A percentile compares a stretch with the other conserved stretches of the same genome.
These are phyloP conservation scores for Pristionchus mayeri DNA, from an alignment of 2,888 invertebrate species.

Conservation along the genomic window DNA sequence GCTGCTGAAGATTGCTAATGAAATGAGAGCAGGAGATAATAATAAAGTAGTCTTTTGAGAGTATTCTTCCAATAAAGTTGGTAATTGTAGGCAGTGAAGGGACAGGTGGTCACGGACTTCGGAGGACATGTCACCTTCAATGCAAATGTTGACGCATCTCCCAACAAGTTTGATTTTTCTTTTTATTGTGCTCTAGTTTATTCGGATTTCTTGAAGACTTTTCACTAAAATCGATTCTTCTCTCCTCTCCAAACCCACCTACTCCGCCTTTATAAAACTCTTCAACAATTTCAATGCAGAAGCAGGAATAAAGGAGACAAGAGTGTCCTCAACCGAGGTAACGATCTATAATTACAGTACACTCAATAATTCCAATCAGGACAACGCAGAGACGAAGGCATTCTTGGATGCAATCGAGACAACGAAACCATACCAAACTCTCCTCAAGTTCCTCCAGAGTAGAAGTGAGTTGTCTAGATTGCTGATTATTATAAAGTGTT, in stretches of 20 bases:
- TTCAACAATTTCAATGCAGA: conserved; percentile 89
- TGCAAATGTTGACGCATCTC: conserved; percentile 9
- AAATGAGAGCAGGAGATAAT: conserved; percentile 54
- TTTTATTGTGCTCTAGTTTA: no score
- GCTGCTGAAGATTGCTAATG: conserved; percentile 50
- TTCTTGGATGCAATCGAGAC: conserved; percentile 86
- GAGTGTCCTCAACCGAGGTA: conserved; percentile 47
- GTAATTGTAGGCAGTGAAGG: not conserved
- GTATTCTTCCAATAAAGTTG: not conserved
- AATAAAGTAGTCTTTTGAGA: conserved; percentile 54
- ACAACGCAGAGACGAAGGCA: conserved; percentile 85
- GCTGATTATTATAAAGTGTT: not conserved
- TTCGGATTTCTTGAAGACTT: no score
- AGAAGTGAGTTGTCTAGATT: conserved; percentile 76
- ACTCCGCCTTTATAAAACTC: conserved; percentile 84
- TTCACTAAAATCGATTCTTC: conserved; percentile 46
- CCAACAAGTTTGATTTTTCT: conserved; percentile 8
- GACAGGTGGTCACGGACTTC: conserved; percentile 11
- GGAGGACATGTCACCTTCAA: conserved; percentile 14
- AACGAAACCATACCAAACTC: conserved; percentile 85
- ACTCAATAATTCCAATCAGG: conserved; percentile 78
- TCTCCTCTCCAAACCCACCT: conserved; percentile 78
- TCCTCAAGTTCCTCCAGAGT: conserved; percentile 81
- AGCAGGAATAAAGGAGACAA: conserved; percentile 63
- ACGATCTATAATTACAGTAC: not conserved